Evolutionary conservation across 2,797 vertebrate genomes (phyloP).

Genomic region (Columba guinea): DNA sequence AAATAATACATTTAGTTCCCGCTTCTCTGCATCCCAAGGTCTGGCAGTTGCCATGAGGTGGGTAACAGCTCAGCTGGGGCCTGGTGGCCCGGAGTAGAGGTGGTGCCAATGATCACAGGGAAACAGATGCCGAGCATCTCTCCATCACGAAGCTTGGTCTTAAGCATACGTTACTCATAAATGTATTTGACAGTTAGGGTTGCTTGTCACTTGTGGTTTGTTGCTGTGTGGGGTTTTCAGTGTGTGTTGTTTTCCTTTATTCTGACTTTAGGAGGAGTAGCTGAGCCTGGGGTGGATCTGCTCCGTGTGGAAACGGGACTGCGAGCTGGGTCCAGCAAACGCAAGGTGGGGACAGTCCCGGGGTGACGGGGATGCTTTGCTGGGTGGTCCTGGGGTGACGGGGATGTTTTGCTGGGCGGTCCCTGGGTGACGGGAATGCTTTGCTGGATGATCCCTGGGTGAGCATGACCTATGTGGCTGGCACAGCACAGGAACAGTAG

Average conservation of each 20-base stretch:
- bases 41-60: accelerated
- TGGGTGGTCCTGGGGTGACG: too few relatives aligned
- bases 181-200: too few relatives aligned
- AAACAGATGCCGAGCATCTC: not conserved
- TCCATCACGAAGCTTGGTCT: not conserved
- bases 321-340: not conserved
- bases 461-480: not conserved
- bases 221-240: too few relatives aligned
- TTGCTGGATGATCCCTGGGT: too few relatives aligned
- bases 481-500: not conserved
- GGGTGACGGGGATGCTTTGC: too few relatives aligned
- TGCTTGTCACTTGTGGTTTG: too few relatives aligned
- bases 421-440: too few relatives aligned
- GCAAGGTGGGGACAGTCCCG: not conserved
- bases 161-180: not conserved
- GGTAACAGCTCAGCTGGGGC: not conserved
- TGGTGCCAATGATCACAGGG: too few relatives aligned
- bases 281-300: not conserved
- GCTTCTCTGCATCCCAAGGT: not conserved
- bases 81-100: accelerated
- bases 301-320: accelerated
- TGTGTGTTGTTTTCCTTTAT: too few relatives aligned
- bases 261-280: not conserved
- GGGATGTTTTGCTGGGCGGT: too few relatives aligned
- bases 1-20: not conserved